A percentile compares a stretch with the other conserved stretches of the same genome.
These are phyloP conservation scores for Torymus tubicola DNA, from an alignment of 2,888 invertebrate genomes.

Conservation along the genomic window DNA sequence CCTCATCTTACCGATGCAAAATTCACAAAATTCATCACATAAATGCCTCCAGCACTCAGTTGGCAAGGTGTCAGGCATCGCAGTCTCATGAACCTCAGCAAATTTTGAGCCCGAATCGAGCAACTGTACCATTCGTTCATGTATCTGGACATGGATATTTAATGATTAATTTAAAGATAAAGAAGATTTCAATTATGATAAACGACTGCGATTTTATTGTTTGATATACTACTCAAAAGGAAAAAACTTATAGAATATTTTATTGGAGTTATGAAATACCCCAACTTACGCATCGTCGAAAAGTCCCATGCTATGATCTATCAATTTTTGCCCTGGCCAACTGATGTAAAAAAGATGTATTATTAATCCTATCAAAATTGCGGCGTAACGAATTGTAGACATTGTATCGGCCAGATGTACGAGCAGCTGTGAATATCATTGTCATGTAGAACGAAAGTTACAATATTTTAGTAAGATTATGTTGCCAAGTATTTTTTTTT, in stretches of 20 bases:
- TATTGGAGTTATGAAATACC: no score
- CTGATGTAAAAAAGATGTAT: slow-evolving; percentile 31
- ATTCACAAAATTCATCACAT: slow-evolving; percentile 18
- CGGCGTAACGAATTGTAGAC: neutral
- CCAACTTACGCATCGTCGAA: no score
- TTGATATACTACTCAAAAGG: no score
- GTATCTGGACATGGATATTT: neutral
- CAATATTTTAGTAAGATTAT: no score
- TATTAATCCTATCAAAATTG: slow-evolving; percentile 2
- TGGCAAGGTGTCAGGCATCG: slow-evolving; percentile 3
- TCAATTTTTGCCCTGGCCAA: slow-evolving; percentile 37
- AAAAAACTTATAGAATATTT: no score
- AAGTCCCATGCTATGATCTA: slow-evolving; percentile 7
- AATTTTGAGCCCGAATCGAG: neutral
- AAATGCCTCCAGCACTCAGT: slow-evolving; percentile 13
- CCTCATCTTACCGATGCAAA: slow-evolving; percentile 13
- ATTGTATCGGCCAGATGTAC: neutral
- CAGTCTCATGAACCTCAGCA: slow-evolving; percentile 11
- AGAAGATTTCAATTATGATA: no score
- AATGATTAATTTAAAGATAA: no score
- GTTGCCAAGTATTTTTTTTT: neutral
- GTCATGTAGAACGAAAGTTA: neutral
- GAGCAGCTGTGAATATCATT: slow-evolving; percentile 6
- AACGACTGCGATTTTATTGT: no score
- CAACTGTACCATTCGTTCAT: slow-evolving; percentile 17